Conservation (phyloP, 2,113 vertebrate genomes). For the Procavia capensis region DNA sequence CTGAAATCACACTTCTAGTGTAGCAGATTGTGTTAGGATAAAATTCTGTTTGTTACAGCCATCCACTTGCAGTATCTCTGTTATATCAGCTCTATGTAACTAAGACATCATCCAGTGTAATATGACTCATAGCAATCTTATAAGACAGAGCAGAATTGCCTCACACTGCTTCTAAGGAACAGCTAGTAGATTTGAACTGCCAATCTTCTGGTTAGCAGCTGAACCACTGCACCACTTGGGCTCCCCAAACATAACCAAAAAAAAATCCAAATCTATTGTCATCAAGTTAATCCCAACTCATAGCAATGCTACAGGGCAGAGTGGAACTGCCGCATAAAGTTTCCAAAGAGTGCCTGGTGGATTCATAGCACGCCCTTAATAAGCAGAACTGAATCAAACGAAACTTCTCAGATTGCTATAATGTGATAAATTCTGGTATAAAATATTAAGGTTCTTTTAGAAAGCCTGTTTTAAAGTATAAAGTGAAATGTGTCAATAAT, state of each 20-base stretch:
- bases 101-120: no score
- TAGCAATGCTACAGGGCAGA: no score
- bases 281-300: no score
- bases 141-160: neutral
- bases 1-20: no score
- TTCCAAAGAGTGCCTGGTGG: no score
- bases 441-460: neutral
- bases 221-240: neutral
- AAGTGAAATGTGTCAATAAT: neutral
- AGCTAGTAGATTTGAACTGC: neutral
- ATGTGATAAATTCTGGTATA: neutral
- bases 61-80: no score
- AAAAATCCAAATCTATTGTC: no score
- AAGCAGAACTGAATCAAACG: neutral
- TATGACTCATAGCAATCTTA: neutral
- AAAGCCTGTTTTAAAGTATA: neutral
- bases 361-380: neutral
- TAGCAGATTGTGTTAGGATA: no score
- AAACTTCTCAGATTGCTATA: neutral
- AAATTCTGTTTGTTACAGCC: no score
- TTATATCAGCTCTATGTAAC: no score
- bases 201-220: neutral
- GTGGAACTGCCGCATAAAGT: no score
- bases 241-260: neutral
- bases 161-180: neutral